Percentiles rank a stretch among this genome's conserved stretches.
Conservation (phyloP, 2,113 vertebrate genomes). For the Xenus cinereus region DNA sequence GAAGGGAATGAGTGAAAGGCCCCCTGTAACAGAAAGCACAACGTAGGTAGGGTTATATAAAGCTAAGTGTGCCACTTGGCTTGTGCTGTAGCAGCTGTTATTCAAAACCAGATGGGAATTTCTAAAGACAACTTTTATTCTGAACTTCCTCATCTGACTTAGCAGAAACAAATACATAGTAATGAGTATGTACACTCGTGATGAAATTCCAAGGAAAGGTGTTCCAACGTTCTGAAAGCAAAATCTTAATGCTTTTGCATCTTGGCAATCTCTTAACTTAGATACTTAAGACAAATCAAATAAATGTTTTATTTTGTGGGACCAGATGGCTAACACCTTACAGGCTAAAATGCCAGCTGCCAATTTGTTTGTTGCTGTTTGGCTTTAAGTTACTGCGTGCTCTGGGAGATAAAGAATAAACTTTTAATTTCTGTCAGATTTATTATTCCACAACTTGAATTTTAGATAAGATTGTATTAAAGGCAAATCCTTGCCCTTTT, state of each 20-base stretch:
- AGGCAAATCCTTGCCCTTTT: not conserved
- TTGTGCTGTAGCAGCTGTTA: slow-evolving; percentile 14
- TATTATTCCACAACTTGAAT: not conserved
- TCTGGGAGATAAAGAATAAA: slow-evolving; percentile 37
- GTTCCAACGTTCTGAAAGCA: not conserved
- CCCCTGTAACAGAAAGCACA: not conserved
- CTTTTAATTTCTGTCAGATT: slow-evolving; percentile 31
- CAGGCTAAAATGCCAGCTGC: slow-evolving; percentile 42
- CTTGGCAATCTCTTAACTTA: not conserved
- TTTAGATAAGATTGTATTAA: not conserved
- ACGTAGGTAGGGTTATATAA: not conserved
- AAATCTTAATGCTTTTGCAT: not conserved
- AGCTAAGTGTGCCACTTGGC: slow-evolving; percentile 4
- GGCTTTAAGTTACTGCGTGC: not conserved
- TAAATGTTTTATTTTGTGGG: slow-evolving; percentile 58
- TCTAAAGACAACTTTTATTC: slow-evolving; percentile 4
- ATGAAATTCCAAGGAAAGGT: not conserved
- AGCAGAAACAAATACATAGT: not conserved
- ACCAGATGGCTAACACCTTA: slow-evolving; percentile 47
- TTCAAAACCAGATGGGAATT: slow-evolving; percentile 18
- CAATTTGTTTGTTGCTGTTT: slow-evolving; percentile 54
- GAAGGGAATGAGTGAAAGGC: not conserved
- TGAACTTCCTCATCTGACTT: not conserved
- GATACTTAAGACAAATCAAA: slow-evolving; percentile 9
- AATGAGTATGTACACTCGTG: not conserved